Conservation (phyloP, 2,113 vertebrate species). For the Pogonocichla stellata region DNA sequence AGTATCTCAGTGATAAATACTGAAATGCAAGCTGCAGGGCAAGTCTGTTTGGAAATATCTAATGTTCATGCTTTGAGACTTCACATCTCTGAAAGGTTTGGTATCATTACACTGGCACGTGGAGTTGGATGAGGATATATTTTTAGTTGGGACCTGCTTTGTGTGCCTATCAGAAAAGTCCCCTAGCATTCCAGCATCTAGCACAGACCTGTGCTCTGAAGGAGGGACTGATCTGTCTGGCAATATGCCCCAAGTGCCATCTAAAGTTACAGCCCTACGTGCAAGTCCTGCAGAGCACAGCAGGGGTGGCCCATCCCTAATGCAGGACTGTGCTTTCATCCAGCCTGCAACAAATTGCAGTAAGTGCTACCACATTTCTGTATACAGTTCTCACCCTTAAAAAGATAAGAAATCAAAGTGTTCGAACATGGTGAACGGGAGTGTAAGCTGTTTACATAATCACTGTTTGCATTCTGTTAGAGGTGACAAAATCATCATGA, state of each 20-base stretch:
- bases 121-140: neutral
- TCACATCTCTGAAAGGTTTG: neutral
- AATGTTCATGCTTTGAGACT: neutral
- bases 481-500: constrained; percentile 30
- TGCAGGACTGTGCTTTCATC: neutral
- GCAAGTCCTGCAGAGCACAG: neutral
- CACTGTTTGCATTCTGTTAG: constrained; percentile 46
- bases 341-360: neutral
- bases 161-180: neutral
- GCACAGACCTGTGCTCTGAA: neutral
- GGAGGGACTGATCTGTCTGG: neutral
- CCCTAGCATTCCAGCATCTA: neutral
- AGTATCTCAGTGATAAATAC: neutral
- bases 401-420: constrained; percentile 20
- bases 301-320: neutral
- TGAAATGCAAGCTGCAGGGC: neutral
- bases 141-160: neutral
- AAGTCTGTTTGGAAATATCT: neutral
- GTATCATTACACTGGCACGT: neutral
- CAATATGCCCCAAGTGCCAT: neutral
- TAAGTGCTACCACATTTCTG: neutral
- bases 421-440: neutral
- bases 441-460: constrained; percentile 23
- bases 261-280: neutral
- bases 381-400: neutral